Percentiles rank a stretch among this genome's conserved stretches.
phyloP scores from a whole-genome alignment of 2,888 invertebrate species.

The Leucophenga montana region DNA sequence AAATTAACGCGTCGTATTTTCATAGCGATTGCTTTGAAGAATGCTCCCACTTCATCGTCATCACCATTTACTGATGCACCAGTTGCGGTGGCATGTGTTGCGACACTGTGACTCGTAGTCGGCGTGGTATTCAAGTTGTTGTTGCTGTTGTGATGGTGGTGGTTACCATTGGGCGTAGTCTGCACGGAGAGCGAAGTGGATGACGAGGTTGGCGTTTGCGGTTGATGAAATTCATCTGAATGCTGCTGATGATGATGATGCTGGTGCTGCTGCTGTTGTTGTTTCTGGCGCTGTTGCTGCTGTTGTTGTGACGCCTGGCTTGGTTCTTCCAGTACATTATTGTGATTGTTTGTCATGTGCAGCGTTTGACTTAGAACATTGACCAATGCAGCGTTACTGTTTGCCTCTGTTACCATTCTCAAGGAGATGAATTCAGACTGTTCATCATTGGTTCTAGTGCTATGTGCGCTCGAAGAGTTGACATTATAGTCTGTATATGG shows the following conservation, averaged over 20 bases:
- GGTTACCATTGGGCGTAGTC: constrained; percentile 2
- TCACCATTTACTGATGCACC: constrained; percentile 38
- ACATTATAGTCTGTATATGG: constrained; percentile 19
- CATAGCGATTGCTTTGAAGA: constrained; percentile 70
- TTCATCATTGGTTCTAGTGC: neutral
- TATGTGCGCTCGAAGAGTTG: constrained; percentile 16
- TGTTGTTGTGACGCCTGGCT: constrained; percentile 40
- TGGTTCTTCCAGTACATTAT: constrained; percentile 22
- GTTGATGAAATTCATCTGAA: constrained; percentile 17
- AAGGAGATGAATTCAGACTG: constrained; percentile 6
- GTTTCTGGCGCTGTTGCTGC: constrained; percentile 32
- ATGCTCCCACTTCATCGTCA: constrained; percentile 70
- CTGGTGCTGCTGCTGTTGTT: constrained; percentile 29
- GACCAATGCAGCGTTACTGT: neutral
- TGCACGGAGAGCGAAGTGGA: neutral
- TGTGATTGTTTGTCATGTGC: neutral
- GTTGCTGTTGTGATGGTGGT: neutral
- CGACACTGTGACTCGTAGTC: neutral
- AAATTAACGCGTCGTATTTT: constrained; percentile 69
- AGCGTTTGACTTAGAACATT: constrained; percentile 4
- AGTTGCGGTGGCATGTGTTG: neutral
- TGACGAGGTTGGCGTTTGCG: constrained; percentile 20
- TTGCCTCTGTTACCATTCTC: constrained; percentile 1
- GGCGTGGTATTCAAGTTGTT: too few species aligned
- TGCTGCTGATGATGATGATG: constrained; percentile 24